Conservation (phyloP, 2,888 invertebrate genomes). For the Mystacides longicornis region DNA sequence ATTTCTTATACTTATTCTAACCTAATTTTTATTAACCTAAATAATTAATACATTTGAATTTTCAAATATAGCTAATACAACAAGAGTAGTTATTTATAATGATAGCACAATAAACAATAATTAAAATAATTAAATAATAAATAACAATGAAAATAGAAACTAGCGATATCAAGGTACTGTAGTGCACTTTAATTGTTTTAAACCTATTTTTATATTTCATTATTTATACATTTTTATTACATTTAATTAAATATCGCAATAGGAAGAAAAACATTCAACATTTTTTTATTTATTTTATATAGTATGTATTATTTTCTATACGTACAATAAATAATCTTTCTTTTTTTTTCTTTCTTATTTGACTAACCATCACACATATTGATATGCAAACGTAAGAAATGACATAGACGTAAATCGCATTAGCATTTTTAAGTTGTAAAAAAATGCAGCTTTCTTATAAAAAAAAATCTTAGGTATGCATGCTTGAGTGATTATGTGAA, state of each 20-base stretch:
- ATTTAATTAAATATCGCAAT: not conserved
- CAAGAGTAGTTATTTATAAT: too few relatives aligned
- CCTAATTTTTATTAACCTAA: not conserved
- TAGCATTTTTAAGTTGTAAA: too few relatives aligned
- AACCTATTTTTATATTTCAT: too few relatives aligned
- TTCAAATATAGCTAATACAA: not conserved
- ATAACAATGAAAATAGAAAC: too few relatives aligned
- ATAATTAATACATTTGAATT: not conserved
- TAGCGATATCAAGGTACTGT: too few relatives aligned
- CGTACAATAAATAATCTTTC: not conserved
- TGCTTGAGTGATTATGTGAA: too few relatives aligned
- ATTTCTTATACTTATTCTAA: not conserved
- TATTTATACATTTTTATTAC: too few relatives aligned
- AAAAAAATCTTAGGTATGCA: too few relatives aligned
- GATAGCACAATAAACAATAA: too few relatives aligned
- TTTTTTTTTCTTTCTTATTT: constrained; percentile 7
- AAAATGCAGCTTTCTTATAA: too few relatives aligned
- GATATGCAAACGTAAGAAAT: constrained; percentile 25
- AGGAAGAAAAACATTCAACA: not conserved
- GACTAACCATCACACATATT: constrained; percentile 23
- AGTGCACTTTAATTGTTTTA: too few relatives aligned
- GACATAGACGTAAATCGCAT: constrained; percentile 11
- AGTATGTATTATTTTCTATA: not conserved
- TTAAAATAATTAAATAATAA: too few relatives aligned
- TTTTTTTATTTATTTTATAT: not conserved